phyloP scores from a whole-genome alignment of 2,113 vertebrate genomes.

The Elephantulus edwardii region DNA sequence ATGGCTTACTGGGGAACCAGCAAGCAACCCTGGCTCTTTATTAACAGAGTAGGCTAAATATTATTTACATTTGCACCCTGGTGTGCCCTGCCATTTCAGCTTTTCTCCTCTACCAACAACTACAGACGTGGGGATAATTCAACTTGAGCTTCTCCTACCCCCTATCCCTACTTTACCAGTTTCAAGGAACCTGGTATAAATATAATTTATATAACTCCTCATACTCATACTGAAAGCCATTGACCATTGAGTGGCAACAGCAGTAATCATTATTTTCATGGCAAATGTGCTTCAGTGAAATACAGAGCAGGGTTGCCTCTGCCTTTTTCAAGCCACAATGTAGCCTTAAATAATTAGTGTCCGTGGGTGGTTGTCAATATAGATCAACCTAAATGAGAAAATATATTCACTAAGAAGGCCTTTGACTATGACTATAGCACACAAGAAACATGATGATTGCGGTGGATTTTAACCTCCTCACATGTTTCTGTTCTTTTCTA shows the following conservation, averaged over 20 bases:
- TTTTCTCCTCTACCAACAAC: not conserved
- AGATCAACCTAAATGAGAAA: slow-evolving; percentile 67
- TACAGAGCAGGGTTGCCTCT: not conserved
- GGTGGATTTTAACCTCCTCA: slow-evolving; percentile 64
- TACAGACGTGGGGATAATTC: slow-evolving; percentile 60
- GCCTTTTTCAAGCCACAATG: slow-evolving; percentile 57
- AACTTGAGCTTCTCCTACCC: not conserved
- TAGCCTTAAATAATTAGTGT: slow-evolving; percentile 58
- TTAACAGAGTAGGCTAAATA: slow-evolving; percentile 67
- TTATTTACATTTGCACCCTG: slow-evolving; percentile 67
- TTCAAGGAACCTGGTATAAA: slow-evolving; percentile 61
- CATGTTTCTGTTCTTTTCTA: slow-evolving; percentile 61
- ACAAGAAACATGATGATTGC: slow-evolving; percentile 55
- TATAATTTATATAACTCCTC: slow-evolving; percentile 60
- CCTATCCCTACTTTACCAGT: slow-evolving; percentile 6
- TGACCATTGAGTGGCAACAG: slow-evolving; percentile 64
- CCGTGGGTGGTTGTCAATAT: slow-evolving; percentile 68
- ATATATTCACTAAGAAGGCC: slow-evolving; percentile 55
- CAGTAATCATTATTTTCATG: slow-evolving; percentile 60
- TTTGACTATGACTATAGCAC: slow-evolving; percentile 48
- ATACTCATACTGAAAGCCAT: slow-evolving; percentile 62
- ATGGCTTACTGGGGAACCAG: slow-evolving; percentile 59
- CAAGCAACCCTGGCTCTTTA: slow-evolving; percentile 62
- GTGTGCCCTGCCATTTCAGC: slow-evolving; percentile 48
- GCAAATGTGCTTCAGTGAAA: slow-evolving; percentile 57